Evolutionary conservation across 1,140 invertebrate genomes (phyloP), one percentile per base, ranked within the genome.

Genomic region (Drosophila kohkoa): DNA sequence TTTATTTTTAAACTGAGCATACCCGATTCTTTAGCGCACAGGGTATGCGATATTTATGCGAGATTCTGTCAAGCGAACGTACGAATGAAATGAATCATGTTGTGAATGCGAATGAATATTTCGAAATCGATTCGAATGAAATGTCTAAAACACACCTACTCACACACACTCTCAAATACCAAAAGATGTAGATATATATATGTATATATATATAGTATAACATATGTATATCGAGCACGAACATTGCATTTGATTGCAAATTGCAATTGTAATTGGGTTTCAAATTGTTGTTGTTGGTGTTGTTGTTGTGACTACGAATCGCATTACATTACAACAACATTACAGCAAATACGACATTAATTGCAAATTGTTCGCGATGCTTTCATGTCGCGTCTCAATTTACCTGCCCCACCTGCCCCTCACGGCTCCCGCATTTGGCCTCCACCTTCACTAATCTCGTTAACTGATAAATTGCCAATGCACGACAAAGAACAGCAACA

Each of bases 181-280:
- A 25, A 25, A 25, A 25, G 20, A 25, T 25, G 20, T 25, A 25
- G 16, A 20, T 25, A 25, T 25, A 25, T 25, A 25, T n/a, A n/a
- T n/a, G n/a, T 2, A 48, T 30, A 30, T 35, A n/a, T 11, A 57
- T 52, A 45, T 8, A 15, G 30, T 16, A 13, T 41, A 55, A 52
- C 25, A 28, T 20, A 13, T 51, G 35, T 48, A 67, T 58, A 45
- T 67, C 38, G 55, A 51, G 64, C 70, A 73, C 71, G 71, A 74
- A 73, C 48, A 73, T 68, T 73, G 71, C 71, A 77, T 86, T 79
- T 65, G 77, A 83, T 77, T 86, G 75, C 77, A 86, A 80, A 87
- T 69, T 67, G 72, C 72, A 75, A 70, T 75, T 74, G 71, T 69
- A 74, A 74, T 74, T 74, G 65, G 69, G 49, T 67, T 58, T 75